Evolutionary conservation across 1,140 invertebrate species (phyloP).

Genomic region (Aporrectodea caliginosa): DNA sequence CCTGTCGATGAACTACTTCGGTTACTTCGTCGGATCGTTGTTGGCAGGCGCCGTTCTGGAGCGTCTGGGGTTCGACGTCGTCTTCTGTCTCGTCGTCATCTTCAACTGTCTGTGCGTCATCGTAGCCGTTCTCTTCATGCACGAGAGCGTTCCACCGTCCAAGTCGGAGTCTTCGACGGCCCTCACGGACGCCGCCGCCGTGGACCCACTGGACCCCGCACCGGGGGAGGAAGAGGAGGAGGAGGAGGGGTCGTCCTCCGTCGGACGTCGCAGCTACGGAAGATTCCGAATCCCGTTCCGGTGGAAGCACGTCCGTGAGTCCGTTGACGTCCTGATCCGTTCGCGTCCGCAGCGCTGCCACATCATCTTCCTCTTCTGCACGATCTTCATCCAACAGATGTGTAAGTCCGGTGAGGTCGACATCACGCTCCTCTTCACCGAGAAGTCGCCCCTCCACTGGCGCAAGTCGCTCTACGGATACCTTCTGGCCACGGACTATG

Average conservation of each 20-base stretch:
- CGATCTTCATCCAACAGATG: slow-evolving; percentile 39
- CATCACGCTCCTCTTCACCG: slow-evolving; percentile 47
- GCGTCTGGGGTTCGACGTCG: slow-evolving; percentile 37
- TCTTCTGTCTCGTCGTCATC: slow-evolving; percentile 41
- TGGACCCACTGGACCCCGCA: neutral
- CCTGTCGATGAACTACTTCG: slow-evolving; percentile 53
- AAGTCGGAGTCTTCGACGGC: neutral
- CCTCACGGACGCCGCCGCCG: neutral
- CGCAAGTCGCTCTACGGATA: slow-evolving; percentile 50
- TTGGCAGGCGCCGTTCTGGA: slow-evolving; percentile 45
- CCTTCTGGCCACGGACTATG: slow-evolving; percentile 49
- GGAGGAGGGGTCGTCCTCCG: slow-evolving; percentile 5
- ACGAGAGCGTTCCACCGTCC: neutral
- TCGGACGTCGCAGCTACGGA: neutral
- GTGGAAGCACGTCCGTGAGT: slow-evolving; percentile 39
- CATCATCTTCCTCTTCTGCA: slow-evolving; percentile 37
- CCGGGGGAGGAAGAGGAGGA: slow-evolving; percentile 24
- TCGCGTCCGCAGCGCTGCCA: slow-evolving; percentile 35
- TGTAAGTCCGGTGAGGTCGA: slow-evolving; percentile 51
- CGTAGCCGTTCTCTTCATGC: slow-evolving; percentile 36
- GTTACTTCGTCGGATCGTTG: slow-evolving; percentile 48
- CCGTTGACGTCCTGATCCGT: slow-evolving; percentile 38
- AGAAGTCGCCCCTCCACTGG: slow-evolving; percentile 48
- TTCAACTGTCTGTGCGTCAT: slow-evolving; percentile 40
- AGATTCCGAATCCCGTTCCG: slow-evolving; percentile 34